Evolutionary conservation across 2,797 vertebrate species (phyloP).

Genomic region (Gastrophryne carolinensis): DNA sequence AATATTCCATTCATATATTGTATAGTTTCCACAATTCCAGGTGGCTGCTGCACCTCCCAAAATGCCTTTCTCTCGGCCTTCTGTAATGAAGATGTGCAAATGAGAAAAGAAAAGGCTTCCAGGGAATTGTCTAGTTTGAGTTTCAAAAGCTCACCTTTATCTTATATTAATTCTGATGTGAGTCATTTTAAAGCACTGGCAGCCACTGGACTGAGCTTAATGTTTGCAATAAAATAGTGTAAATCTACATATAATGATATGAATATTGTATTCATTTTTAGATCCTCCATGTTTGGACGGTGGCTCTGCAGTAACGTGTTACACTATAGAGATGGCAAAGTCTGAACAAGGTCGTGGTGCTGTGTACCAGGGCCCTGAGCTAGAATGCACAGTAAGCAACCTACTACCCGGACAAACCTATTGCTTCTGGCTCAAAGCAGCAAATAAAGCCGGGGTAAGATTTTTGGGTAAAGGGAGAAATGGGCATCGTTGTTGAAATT

Average conservation of each 20-base stretch:
- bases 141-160: neutral
- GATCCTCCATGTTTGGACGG: slow-evolving; percentile 64
- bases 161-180: no score
- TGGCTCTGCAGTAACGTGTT: slow-evolving; percentile 63
- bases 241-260: neutral
- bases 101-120: no score
- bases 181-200: no score
- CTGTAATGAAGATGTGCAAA: no score
- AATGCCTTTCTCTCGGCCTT: no score
- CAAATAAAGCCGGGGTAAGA: slow-evolving; percentile 68
- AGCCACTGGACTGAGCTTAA: neutral
- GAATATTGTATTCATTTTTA: slow-evolving; percentile 35
- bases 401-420: slow-evolving; percentile 67
- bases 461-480: neutral
- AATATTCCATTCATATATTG: no score
- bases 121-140: no score
- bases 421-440: slow-evolving; percentile 71
- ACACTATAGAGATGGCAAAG: slow-evolving; percentile 65
- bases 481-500: no score
- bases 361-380: slow-evolving; percentile 62
- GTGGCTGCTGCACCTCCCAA: no score
- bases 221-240: neutral
- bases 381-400: slow-evolving; percentile 59
- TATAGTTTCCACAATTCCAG: no score
- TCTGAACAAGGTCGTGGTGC: slow-evolving; percentile 55